Evolutionary conservation across 2,888 invertebrate species (phyloP).

Genomic region (Limnephilus auricula): DNA sequence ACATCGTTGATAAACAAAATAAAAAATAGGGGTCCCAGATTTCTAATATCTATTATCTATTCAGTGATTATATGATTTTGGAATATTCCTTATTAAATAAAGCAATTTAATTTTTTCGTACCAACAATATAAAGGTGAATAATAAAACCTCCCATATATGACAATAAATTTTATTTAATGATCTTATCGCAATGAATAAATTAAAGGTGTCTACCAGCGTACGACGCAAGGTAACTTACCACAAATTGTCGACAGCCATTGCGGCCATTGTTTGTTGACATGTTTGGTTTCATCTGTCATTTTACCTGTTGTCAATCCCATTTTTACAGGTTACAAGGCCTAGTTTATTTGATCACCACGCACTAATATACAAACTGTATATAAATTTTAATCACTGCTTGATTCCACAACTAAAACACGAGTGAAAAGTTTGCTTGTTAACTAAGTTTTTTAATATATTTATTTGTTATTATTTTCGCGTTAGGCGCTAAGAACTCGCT

Average conservation of each 20-base stretch:
- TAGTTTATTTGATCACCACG: background rate
- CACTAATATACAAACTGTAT: background rate
- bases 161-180: too few species aligned
- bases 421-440: background rate
- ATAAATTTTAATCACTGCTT: background rate
- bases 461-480: background rate
- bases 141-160: too few species aligned
- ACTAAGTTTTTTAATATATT: too few species aligned
- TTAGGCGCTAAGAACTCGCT: background rate
- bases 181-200: too few species aligned
- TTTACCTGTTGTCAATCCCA: background rate
- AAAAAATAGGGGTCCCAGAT: too few species aligned
- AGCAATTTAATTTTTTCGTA: too few species aligned
- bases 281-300: background rate
- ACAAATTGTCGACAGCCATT: conserved; percentile 71
- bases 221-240: conserved; percentile 67
- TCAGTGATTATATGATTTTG: too few species aligned
- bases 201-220: background rate
- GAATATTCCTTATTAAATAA: too few species aligned
- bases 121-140: too few species aligned
- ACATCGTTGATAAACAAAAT: too few species aligned
- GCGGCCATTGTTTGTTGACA: conserved; percentile 70
- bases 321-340: background rate
- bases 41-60: too few species aligned
- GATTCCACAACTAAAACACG: background rate